Evolutionary conservation across 2,888 invertebrate species (phyloP).

Genomic region (Ephialtes manifestator): DNA sequence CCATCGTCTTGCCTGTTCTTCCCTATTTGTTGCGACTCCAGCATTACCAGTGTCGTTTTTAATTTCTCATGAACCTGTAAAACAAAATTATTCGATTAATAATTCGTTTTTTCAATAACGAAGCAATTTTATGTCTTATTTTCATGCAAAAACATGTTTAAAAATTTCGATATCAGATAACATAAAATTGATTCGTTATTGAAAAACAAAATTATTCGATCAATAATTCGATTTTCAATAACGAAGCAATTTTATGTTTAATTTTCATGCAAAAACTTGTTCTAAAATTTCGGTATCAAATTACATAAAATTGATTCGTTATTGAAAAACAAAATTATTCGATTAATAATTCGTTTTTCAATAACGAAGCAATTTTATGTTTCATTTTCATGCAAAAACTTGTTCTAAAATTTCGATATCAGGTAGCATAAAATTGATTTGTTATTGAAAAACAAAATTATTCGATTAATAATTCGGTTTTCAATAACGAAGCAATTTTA

Average conservation of each 20-base stretch:
- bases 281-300: too few species aligned
- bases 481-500: too few species aligned
- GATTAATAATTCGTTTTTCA: not conserved
- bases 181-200: too few species aligned
- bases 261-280: too few species aligned
- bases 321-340: constrained; percentile 35
- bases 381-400: not conserved
- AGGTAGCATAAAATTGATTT: too few species aligned
- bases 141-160: not conserved
- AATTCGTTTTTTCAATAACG: not conserved
- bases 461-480: too few species aligned
- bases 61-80: constrained; percentile 83
- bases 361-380: not conserved
- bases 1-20: constrained; percentile 81
- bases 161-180: not conserved
- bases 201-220: too few species aligned
- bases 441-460: too few species aligned
- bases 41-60: constrained; percentile 81
- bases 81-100: constrained; percentile 4
- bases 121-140: not conserved
- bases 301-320: too few species aligned
- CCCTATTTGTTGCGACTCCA: constrained; percentile 81
- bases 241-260: too few species aligned
- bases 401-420: not conserved
- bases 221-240: too few species aligned